Evolutionary conservation across 2,113 vertebrate genomes (phyloP).

Genomic region (Campylomormyrus tamandua): DNA sequence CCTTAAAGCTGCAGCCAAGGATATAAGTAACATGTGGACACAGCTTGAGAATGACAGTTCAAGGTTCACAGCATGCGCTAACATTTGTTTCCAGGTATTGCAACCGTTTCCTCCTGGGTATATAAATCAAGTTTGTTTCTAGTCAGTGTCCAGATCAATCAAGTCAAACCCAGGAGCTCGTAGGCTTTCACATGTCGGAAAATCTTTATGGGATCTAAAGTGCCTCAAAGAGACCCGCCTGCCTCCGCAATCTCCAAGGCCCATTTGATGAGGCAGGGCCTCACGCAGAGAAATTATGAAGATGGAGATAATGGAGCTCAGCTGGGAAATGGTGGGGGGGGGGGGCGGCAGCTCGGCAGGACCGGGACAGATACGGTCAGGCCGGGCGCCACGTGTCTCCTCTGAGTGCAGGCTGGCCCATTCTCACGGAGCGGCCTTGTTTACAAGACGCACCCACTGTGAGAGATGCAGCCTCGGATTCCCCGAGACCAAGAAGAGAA

Average conservation of each 20-base stretch:
- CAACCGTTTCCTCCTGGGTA: constrained; percentile 40
- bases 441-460: neutral
- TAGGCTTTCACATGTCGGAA: neutral
- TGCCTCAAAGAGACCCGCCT: constrained; percentile 27
- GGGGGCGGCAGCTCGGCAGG: neutral
- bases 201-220: constrained; percentile 39
- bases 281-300: neutral
- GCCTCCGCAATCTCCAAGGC: neutral
- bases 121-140: constrained; percentile 46
- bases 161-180: constrained; percentile 42
- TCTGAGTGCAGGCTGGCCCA: neutral
- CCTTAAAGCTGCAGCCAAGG: neutral
- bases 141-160: constrained; percentile 51
- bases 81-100: constrained; percentile 49
- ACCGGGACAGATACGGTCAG: neutral
- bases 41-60: constrained; percentile 33
- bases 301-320: constrained; percentile 8
- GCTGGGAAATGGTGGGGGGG: neutral
- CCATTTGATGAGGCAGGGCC: neutral
- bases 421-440: neutral
- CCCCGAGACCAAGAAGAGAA: neutral
- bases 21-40: constrained; percentile 3
- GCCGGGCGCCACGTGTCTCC: neutral
- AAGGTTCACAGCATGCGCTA: constrained; percentile 46
- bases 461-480: neutral